A percentile compares a stretch with the other conserved stretches of the same genome.
Evolutionary conservation across 2,888 invertebrate genomes (phyloP).

Genomic region (Chymomyza caudatula): DNA sequence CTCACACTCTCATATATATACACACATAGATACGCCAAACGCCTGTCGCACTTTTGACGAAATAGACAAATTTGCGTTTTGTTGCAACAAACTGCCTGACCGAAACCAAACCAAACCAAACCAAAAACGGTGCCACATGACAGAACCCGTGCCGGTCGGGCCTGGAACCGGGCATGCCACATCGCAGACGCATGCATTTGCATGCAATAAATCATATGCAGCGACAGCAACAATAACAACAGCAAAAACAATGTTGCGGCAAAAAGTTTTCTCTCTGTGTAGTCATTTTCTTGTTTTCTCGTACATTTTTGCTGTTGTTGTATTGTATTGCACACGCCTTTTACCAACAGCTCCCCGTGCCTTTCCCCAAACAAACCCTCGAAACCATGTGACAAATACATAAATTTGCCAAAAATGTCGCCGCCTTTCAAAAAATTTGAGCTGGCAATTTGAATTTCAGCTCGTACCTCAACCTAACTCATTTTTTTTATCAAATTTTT

Average conservation of each 20-base stretch:
- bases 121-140: not conserved
- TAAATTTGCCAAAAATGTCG: conserved; percentile 75
- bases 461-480: conserved; percentile 4
- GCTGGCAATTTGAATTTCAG: conserved; percentile 68
- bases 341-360: not conserved
- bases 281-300: conserved; percentile 14
- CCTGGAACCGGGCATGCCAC: not conserved
- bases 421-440: conserved; percentile 71
- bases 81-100: conserved; percentile 63
- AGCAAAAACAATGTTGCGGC: conserved; percentile 58
- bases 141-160: too few relatives aligned
- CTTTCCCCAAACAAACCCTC: not conserved
- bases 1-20: conserved; percentile 32
- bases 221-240: conserved; percentile 64
- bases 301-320: conserved; percentile 7
- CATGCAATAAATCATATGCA: conserved; percentile 71
- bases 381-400: conserved; percentile 68
- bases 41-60: conserved; percentile 72
- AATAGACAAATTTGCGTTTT: conserved; percentile 76
- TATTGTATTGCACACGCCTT: conserved; percentile 30
- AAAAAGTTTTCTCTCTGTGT: conserved; percentile 46
- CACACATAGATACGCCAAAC: conserved; percentile 43
- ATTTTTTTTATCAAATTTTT: conserved; percentile 1
- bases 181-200: conserved; percentile 51
- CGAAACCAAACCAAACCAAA: not conserved